These are phyloP conservation scores for Nowickia ferox DNA, from an alignment of 2,888 invertebrate genomes.

Conservation along the genomic window DNA sequence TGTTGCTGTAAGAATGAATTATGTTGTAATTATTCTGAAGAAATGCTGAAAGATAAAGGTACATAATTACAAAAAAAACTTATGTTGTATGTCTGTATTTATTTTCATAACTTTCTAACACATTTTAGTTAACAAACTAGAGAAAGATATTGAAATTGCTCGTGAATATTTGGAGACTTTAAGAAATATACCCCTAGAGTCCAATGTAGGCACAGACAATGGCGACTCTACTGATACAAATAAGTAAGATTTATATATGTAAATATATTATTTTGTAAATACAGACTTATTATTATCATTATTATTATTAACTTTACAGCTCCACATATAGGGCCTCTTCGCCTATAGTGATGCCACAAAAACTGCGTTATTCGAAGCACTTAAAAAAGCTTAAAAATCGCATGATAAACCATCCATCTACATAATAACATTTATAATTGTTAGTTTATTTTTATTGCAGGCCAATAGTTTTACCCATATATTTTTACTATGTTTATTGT, in stretches of 20 bases:
- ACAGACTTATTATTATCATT: background rate
- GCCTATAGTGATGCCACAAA: background rate
- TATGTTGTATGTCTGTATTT: background rate
- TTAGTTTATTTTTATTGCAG: constrained; percentile 28
- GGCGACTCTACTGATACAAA: constrained; percentile 39
- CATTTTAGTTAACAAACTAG: constrained; percentile 77
- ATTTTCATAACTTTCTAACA: constrained; percentile 2
- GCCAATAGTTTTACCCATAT: constrained; percentile 18
- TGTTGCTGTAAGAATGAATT: constrained; percentile 78
- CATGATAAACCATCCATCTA: constrained; percentile 3
- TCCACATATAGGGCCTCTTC: constrained; percentile 60
- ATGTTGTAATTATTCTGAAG: constrained; percentile 78
- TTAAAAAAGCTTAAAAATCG: constrained; percentile 52
- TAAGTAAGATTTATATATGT: constrained; percentile 47
- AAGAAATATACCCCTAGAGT: constrained; percentile 64
- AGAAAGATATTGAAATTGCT: constrained; percentile 79
- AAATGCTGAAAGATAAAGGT: constrained; percentile 79
- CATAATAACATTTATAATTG: constrained; percentile 21
- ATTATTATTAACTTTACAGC: constrained; percentile 26
- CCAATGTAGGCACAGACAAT: background rate
- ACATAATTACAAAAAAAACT: constrained; percentile 44
- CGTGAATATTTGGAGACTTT: constrained; percentile 77
- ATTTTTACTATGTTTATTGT: constrained; percentile 1
- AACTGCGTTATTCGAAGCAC: constrained; percentile 23
- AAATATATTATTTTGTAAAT: background rate